phyloP scores from a whole-genome alignment of 2,797 vertebrate species.

The Dallia pectoralis region DNA sequence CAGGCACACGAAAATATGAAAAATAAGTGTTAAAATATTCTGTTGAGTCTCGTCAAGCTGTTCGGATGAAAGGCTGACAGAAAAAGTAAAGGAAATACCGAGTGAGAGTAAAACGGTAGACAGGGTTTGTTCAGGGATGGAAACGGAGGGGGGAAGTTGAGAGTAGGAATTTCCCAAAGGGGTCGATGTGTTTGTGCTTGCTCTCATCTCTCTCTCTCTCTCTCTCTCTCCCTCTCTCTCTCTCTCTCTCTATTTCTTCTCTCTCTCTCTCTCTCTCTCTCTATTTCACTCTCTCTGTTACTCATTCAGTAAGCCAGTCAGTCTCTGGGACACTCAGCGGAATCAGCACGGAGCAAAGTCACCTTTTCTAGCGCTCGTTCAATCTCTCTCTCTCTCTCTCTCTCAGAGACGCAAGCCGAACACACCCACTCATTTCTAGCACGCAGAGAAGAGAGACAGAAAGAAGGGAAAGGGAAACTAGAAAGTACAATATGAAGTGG shows the following conservation, averaged over 20 bases:
- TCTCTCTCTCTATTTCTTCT: conserved; percentile 21
- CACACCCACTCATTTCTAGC: conserved; percentile 34
- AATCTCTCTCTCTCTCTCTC: conserved; percentile 9
- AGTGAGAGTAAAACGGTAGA: conserved; percentile 24
- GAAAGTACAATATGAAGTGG: not conserved
- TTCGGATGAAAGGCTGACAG: conserved; percentile 26
- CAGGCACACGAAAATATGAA: not conserved
- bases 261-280: conserved; percentile 17
- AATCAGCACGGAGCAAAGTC: conserved; percentile 12
- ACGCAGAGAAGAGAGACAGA: conserved; percentile 22
- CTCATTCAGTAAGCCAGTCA: conserved; percentile 25
- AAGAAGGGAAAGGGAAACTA: not conserved
- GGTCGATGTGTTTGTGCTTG: conserved; percentile 48
- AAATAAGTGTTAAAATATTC: conserved; percentile 21
- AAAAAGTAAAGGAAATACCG: conserved; percentile 35
- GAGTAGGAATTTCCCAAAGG: conserved; percentile 43
- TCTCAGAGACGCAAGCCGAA: not conserved
- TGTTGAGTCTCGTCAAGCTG: conserved; percentile 34
- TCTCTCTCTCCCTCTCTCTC: conserved; percentile 18
- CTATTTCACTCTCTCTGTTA: conserved; percentile 17
- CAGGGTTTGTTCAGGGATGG: conserved; percentile 15
- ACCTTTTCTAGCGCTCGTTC: conserved; percentile 6
- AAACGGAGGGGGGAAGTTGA: conserved; percentile 5
- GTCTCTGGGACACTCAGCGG: conserved; percentile 13
- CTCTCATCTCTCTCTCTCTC: conserved; percentile 2